Evolutionary conservation across 2,113 vertebrate genomes (phyloP).

Genomic region (Notarius quadriscutis): DNA sequence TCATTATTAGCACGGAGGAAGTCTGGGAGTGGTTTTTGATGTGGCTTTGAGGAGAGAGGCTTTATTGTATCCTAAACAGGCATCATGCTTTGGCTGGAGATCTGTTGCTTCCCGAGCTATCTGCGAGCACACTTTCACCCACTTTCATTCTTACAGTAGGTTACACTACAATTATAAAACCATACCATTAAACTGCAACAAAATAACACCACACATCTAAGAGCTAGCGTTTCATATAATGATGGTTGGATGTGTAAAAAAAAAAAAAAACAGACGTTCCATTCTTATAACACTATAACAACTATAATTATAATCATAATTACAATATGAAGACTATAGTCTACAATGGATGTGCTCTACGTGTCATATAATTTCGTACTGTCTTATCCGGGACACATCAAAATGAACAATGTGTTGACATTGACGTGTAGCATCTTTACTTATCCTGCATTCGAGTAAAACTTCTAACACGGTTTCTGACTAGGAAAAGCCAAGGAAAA

Average conservation of each 20-base stretch:
- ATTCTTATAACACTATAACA: background rate
- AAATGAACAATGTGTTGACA: background rate
- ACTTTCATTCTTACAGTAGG: background rate
- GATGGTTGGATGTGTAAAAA: background rate
- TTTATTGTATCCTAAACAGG: slow-evolving; percentile 59
- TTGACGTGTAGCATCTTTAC: background rate
- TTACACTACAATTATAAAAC: background rate
- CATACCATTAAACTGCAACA: background rate
- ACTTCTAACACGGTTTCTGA: background rate
- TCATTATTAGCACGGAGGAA: slow-evolving; percentile 56
- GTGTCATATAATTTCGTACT: background rate
- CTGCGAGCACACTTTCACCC: background rate
- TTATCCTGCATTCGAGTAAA: background rate
- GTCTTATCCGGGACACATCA: background rate
- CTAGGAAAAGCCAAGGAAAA: background rate
- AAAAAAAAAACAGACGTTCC: background rate
- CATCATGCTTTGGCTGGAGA: slow-evolving; percentile 58
- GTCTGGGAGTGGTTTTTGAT: slow-evolving; percentile 49
- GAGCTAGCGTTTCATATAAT: background rate
- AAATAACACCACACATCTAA: background rate
- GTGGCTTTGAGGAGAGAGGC: slow-evolving; percentile 37
- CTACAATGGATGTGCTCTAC: background rate
- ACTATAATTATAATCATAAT: background rate
- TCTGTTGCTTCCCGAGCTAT: background rate
- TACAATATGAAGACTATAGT: background rate